Percentiles rank a stretch among this genome's conserved stretches.
phyloP scores from a whole-genome alignment of 2,888 invertebrate genomes.

The Nycteola revayana region DNA sequence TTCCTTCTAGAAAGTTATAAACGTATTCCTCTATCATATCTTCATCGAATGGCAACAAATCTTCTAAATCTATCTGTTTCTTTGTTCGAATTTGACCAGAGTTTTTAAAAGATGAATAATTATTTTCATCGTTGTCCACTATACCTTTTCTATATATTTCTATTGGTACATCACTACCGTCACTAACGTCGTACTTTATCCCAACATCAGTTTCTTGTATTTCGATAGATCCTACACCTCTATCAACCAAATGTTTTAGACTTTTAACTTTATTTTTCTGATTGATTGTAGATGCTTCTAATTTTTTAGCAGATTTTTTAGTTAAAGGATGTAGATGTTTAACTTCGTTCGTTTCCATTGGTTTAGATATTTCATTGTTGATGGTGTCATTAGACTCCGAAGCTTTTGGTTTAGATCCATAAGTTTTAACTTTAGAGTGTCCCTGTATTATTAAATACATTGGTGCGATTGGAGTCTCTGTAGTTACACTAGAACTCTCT shows the following conservation, averaged over 20 bases:
- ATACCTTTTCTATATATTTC: constrained; percentile 84
- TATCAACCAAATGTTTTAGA: constrained; percentile 62
- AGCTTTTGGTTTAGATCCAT: constrained; percentile 83
- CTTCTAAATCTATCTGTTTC: constrained; percentile 67
- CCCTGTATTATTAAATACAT: constrained; percentile 92
- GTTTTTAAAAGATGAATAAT: constrained; percentile 44
- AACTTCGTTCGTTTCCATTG: constrained; percentile 76
- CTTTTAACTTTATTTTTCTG: constrained; percentile 59
- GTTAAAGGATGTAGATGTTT: constrained; percentile 80
- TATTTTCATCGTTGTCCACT: constrained; percentile 77
- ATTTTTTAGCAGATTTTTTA: constrained; percentile 56
- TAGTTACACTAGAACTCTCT: constrained; percentile 47
- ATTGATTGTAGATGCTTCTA: constrained; percentile 42
- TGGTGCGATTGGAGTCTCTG: constrained; percentile 81
- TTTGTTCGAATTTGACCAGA: constrained; percentile 42
- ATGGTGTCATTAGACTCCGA: constrained; percentile 56
- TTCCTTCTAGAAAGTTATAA: constrained; percentile 60
- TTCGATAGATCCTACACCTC: constrained; percentile 74
- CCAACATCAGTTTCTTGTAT: constrained; percentile 82
- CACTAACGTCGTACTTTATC: constrained; percentile 81
- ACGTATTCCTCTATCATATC: constrained; percentile 68
- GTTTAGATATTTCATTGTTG: constrained; percentile 78
- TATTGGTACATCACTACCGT: constrained; percentile 72
- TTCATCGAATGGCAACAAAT: constrained; percentile 68
- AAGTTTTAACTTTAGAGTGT: constrained; percentile 92